phyloP scores from a whole-genome alignment of 2,888 invertebrate genomes.

The Bombylius discolor region DNA sequence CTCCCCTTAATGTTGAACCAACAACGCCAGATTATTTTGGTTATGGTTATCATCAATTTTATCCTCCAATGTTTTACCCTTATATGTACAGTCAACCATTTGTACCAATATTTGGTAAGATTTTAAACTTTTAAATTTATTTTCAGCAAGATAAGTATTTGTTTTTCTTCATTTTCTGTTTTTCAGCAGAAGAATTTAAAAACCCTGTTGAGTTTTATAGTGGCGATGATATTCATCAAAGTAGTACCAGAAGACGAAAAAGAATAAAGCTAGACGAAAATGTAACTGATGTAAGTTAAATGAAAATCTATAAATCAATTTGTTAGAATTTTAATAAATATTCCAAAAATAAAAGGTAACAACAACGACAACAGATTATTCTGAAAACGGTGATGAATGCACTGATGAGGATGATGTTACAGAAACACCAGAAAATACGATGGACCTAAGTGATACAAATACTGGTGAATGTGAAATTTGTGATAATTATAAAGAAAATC shows the following conservation, averaged over 20 bases:
- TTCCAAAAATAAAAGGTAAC: neutral
- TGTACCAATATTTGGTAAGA: conserved; percentile 13
- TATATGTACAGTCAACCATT: conserved; percentile 12
- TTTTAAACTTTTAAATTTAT: neutral
- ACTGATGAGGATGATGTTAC: conserved; percentile 6
- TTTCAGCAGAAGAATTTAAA: neutral
- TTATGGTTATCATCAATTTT: conserved; percentile 11
- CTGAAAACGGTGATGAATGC: conserved; percentile 12
- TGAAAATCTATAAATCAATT: neutral
- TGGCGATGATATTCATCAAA: neutral
- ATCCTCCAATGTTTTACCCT: conserved; percentile 14
- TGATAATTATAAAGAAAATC: neutral
- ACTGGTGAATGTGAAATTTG: neutral
- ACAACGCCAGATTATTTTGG: neutral
- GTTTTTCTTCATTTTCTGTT: neutral
- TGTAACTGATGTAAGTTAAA: conserved; percentile 11
- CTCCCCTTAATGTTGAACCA: too few species aligned
- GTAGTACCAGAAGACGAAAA: conserved; percentile 1
- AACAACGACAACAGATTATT: conserved; percentile 14
- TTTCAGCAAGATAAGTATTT: neutral
- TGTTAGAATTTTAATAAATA: too few species aligned
- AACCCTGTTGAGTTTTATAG: neutral
- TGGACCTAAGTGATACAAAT: neutral
- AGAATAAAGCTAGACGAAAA: conserved; percentile 1
- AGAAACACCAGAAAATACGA: neutral